phyloP scores from a whole-genome alignment of 2,113 vertebrate genomes.

The Amblyornis subalaris region DNA sequence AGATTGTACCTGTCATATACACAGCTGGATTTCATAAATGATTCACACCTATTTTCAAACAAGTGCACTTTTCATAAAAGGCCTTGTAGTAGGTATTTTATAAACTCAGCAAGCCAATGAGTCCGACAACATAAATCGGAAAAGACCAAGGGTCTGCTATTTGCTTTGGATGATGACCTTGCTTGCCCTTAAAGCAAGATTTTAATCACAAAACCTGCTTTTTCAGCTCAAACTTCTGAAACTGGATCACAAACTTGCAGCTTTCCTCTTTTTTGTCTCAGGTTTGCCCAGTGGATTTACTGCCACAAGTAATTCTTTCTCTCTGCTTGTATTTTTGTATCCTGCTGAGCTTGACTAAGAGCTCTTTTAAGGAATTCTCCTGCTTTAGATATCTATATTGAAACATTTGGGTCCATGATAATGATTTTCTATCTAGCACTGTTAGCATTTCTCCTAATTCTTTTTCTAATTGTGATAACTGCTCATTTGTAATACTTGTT shows the following conservation, averaged over 20 bases:
- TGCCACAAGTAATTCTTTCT: not conserved
- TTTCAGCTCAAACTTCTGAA: not conserved
- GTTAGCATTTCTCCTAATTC: not conserved
- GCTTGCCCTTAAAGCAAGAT: not conserved
- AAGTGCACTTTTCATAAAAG: not conserved
- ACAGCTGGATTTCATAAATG: constrained; percentile 35
- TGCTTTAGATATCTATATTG: not conserved
- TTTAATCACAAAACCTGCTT: not conserved
- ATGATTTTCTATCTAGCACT: not conserved
- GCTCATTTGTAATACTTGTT: not conserved
- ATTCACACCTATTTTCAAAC: constrained; percentile 40
- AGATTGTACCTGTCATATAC: constrained; percentile 8
- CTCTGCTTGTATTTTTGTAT: not conserved
- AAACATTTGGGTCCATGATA: not conserved
- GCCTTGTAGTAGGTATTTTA: not conserved
- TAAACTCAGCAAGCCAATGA: not conserved
- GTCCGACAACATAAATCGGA: not conserved
- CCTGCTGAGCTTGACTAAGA: not conserved
- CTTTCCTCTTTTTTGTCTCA: not conserved
- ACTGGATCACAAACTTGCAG: not conserved
- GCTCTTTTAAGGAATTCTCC: not conserved
- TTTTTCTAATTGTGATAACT: not conserved
- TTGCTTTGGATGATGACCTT: not conserved
- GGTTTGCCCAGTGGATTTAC: not conserved
- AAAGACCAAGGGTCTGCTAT: not conserved